Base-by-base conservation (phyloP, 1,140 invertebrate species). In the Sinonovacula constricta region DNA sequence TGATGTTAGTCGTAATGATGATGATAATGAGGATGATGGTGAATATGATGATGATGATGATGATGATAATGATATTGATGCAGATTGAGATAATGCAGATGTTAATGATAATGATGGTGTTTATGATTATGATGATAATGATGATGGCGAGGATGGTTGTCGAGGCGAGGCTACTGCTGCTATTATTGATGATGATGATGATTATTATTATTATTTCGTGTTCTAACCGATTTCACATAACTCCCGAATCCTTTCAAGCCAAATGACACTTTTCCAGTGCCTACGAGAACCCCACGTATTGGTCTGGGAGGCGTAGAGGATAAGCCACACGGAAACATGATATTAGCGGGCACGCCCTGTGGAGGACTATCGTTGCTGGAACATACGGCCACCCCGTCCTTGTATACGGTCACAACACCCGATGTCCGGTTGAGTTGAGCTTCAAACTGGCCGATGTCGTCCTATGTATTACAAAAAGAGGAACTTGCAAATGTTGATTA, bases 11-110 rank as follows among this genome's bases (percentile, higher is more conserved):
- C 12, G n/a, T 49, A n/a, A 49, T 49, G 45, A 49, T 49, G 45
- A 49, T 49, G 45, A 49, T 49, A n/a, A 49, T 49, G 45, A 49
- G 12, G 45, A 49, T 49, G 45, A 49, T 49, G 45, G n/a, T 49
- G 45, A n/a, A 14, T 12, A 49, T 49, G 45, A n/a, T 49, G 45
- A 49, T 49, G 45, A 49, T 49, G 45, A 49, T 14, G 45, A 49
- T 49, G 45, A 49, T 49, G 45, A 49, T n/a, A n/a, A 49, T 49
- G 45, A 49, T 49, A 49, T 14, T 49, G 45, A 49, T 49, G 45
- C 12, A 49, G 45, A 49, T 49, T n/a, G n/a, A 49, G 45, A 49
- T 49, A n/a, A 49, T 14, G 45, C 12, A 49, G n/a, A 49, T 14
- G 45, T 14, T 14, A n/a, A 49, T 14, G 45, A 49, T 14, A n/a